Percentiles rank a stretch among this genome's conserved stretches.
phyloP scores from a whole-genome alignment of 2,888 invertebrate species.

The Hypercompe scribonia region DNA sequence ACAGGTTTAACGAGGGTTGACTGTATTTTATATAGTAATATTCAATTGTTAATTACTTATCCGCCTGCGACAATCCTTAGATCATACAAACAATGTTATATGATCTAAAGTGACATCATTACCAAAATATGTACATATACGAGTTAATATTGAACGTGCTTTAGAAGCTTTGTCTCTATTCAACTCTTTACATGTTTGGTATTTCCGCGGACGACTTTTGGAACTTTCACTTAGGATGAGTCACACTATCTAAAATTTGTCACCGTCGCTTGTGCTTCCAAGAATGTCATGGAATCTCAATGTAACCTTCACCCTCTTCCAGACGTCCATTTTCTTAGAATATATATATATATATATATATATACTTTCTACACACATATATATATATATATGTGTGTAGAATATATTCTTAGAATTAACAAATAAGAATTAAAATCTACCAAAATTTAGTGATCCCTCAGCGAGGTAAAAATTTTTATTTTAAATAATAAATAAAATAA shows the following conservation, averaged over 20 bases:
- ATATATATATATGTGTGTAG: too few species aligned
- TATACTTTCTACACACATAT: too few species aligned
- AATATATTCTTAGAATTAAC: too few species aligned
- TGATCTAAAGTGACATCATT: too few species aligned
- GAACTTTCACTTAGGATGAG: not conserved
- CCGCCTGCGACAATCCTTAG: too few species aligned
- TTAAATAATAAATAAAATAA: too few species aligned
- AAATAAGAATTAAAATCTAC: too few species aligned
- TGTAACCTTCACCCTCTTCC: not conserved
- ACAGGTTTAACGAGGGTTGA: too few species aligned
- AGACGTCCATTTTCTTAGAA: not conserved
- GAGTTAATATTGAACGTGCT: not conserved
- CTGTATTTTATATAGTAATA: too few species aligned
- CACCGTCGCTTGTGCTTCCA: not conserved
- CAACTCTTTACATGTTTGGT: not conserved
- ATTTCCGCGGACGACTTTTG: not conserved
- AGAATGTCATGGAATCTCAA: not conserved
- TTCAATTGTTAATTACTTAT: too few species aligned
- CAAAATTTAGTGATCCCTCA: not conserved
- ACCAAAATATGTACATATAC: not conserved
- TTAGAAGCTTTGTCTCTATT: not conserved
- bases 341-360: too few species aligned
- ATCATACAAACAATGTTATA: too few species aligned
- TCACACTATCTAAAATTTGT: not conserved
- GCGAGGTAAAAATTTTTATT: not conserved